Evolutionary conservation across 1,140 invertebrate species (phyloP).

Genomic region (Achroia grisella): DNA sequence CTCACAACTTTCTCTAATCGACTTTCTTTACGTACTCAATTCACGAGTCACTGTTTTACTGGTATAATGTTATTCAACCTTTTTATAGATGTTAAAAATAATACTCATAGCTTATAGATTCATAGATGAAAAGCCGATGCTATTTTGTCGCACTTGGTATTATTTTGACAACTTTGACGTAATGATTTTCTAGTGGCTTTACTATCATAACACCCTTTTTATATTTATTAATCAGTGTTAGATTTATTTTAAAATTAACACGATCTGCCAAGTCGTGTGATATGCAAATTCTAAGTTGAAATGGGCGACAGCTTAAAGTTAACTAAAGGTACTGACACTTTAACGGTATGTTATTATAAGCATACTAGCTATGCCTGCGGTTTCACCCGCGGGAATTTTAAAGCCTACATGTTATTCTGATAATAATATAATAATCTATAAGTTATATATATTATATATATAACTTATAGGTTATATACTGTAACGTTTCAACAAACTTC

Average conservation of each 20-base stretch:
- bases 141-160: constrained; percentile 39
- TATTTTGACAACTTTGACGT: constrained; percentile 60
- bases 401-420: too few species aligned
- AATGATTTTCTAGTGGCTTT: constrained; percentile 63
- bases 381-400: too few species aligned
- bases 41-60: too few species aligned
- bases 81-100: background rate
- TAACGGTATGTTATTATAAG: too few species aligned
- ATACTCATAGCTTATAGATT: constrained; percentile 33
- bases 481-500: too few species aligned
- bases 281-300: constrained; percentile 59
- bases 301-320: constrained; percentile 56
- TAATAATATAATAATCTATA: too few species aligned
- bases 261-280: constrained; percentile 30
- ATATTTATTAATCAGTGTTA: constrained; percentile 43
- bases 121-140: constrained; percentile 22
- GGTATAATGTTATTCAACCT: too few species aligned
- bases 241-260: constrained; percentile 43
- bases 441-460: too few species aligned
- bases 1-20: too few species aligned
- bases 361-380: too few species aligned
- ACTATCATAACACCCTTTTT: constrained; percentile 46
- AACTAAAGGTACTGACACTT: constrained; percentile 30
- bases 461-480: too few species aligned
- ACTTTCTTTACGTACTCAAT: too few species aligned